Conservation (phyloP, 2,888 invertebrate species). For the Mesopsocus fuscifrons region DNA sequence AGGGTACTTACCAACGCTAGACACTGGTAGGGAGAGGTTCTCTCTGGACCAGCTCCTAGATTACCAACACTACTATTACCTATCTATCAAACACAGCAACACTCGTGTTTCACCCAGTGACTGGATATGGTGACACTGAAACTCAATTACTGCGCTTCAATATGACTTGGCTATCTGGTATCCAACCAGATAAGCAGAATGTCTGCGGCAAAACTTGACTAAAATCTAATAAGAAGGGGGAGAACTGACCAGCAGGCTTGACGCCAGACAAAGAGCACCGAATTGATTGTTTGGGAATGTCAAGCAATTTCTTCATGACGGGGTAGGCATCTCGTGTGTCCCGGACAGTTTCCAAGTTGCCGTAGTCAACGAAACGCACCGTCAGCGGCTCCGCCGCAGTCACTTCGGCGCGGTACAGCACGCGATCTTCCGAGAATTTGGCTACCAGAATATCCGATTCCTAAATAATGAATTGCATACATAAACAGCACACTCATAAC, state of each 20-base stretch:
- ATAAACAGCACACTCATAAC: not conserved
- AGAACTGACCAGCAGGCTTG: not conserved
- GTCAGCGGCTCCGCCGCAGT: not conserved
- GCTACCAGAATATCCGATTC: constrained; percentile 1
- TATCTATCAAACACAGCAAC: no score
- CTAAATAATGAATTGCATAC: not conserved
- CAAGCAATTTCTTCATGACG: not conserved
- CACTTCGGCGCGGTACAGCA: constrained; percentile 3
- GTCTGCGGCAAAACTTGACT: no score
- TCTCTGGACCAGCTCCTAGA: no score
- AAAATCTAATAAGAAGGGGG: no score
- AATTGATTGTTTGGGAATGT: constrained; percentile 1
- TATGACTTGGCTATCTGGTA: no score
- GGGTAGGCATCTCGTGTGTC: not conserved
- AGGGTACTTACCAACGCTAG: no score
- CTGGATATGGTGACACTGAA: no score
- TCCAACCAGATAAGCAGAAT: no score
- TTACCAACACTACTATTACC: no score
- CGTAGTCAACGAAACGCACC: constrained; percentile 1
- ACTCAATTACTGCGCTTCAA: no score
- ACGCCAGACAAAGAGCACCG: not conserved
- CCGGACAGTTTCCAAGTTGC: not conserved
- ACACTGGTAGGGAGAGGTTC: no score
- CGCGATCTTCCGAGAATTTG: not conserved
- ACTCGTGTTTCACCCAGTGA: no score